A percentile compares a stretch with the other conserved stretches of the same genome.
Evolutionary conservation across 2,797 vertebrate species (phyloP).

Genomic region (Hemibagrus guttatus): DNA sequence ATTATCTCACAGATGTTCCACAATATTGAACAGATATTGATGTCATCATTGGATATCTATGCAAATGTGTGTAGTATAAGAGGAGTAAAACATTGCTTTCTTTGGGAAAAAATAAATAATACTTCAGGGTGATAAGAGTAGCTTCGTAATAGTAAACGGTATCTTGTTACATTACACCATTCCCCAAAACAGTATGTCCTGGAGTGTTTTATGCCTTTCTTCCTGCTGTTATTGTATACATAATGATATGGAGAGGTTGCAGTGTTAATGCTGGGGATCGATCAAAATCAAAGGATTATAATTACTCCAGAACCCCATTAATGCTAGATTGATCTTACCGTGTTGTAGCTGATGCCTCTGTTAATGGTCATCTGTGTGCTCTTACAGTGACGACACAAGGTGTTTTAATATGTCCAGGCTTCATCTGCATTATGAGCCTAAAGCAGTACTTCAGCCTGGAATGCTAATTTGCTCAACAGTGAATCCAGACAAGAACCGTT

Average conservation of each 20-base stretch:
- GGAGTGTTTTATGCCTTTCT: neutral
- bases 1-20: neutral
- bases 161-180: too few relatives aligned
- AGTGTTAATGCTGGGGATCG: neutral
- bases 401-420: neutral
- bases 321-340: neutral
- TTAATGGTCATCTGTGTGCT: neutral
- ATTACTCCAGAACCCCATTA: neutral
- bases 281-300: neutral
- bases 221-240: neutral
- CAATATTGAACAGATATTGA: neutral
- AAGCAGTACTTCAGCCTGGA: neutral
- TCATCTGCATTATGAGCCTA: neutral
- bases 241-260: neutral
- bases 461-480: constrained; percentile 10
- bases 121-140: neutral
- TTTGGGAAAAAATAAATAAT: neutral
- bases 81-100: neutral
- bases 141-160: neutral
- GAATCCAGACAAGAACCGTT: constrained; percentile 6
- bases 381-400: neutral
- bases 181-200: neutral
- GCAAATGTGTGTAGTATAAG: neutral
- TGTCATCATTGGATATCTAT: neutral
- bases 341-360: neutral